Evolutionary conservation across 2,113 vertebrate species (phyloP).

Genomic region (Tenebrosternarchus preto): DNA sequence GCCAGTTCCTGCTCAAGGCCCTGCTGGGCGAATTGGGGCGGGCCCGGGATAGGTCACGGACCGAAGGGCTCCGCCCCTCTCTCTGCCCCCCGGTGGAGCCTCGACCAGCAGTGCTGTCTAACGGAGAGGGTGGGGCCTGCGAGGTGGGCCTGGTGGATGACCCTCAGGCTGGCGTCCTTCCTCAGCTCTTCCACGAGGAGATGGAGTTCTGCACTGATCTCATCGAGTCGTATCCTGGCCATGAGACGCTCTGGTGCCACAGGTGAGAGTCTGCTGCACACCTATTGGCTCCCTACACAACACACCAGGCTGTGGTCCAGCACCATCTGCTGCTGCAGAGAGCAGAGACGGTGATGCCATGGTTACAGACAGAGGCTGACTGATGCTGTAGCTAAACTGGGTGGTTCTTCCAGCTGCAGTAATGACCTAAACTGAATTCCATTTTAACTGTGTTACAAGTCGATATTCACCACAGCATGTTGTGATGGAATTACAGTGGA

Average conservation of each 20-base stretch:
- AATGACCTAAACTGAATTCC: no score
- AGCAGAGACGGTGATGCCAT: no score
- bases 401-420: no score
- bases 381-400: no score
- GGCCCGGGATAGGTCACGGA: slow-evolving; percentile 38
- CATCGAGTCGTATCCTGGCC: slow-evolving; percentile 91
- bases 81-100: slow-evolving; percentile 62
- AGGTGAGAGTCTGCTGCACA: slow-evolving; percentile 87
- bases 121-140: slow-evolving; percentile 63
- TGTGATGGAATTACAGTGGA: no score
- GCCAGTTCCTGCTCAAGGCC: slow-evolving; percentile 91
- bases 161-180: slow-evolving; percentile 58
- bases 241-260: slow-evolving; percentile 97
- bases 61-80: slow-evolving; percentile 56
- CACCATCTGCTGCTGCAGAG: no score
- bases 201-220: slow-evolving; percentile 89
- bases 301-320: no score
- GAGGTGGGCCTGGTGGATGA: slow-evolving; percentile 28
- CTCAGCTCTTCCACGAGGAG: slow-evolving; percentile 81
- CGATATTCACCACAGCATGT: no score
- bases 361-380: no score
- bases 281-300: no score
- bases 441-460: no score
- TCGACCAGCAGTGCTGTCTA: slow-evolving; percentile 64
- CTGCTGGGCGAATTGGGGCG: slow-evolving; percentile 74